These are phyloP conservation scores for Dioctria linearis DNA, from an alignment of 2,888 invertebrate species.

Conservation along the genomic window DNA sequence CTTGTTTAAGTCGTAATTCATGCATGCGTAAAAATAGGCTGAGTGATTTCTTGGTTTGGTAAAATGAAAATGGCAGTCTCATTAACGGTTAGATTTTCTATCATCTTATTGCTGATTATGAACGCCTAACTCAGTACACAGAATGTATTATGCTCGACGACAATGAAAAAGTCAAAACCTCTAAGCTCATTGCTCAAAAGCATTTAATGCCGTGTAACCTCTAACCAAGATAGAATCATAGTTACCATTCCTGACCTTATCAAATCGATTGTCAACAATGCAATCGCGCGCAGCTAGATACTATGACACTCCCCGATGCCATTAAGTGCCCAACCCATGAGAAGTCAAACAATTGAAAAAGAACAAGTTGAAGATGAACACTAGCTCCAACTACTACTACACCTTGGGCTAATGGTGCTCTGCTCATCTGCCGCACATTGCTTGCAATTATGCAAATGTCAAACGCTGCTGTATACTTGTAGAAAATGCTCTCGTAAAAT, in stretches of 20 bases:
- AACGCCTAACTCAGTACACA: background rate
- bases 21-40: slow-evolving; percentile 42
- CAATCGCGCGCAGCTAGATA: slow-evolving; percentile 34
- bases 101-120: slow-evolving; percentile 11
- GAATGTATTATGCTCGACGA: background rate
- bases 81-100: slow-evolving; percentile 27
- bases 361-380: slow-evolving; percentile 31
- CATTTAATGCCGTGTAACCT: slow-evolving; percentile 1
- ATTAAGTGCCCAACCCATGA: slow-evolving; percentile 37
- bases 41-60: slow-evolving; percentile 28
- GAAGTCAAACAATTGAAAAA: slow-evolving; percentile 31
- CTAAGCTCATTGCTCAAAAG: background rate
- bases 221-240: background rate
- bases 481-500: slow-evolving; percentile 28
- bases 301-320: slow-evolving; percentile 41
- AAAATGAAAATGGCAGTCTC: slow-evolving; percentile 29
- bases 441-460: slow-evolving; percentile 50
- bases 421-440: slow-evolving; percentile 37
- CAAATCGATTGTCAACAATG: slow-evolving; percentile 48
- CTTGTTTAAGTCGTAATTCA: background rate
- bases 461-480: slow-evolving; percentile 1
- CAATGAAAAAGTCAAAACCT: background rate
- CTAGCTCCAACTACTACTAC: slow-evolving; percentile 22
- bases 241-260: slow-evolving; percentile 30
- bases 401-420: background rate